phyloP scores from a whole-genome alignment of 92 coral and sea anemone species.

The Montipora capitata region DNA sequence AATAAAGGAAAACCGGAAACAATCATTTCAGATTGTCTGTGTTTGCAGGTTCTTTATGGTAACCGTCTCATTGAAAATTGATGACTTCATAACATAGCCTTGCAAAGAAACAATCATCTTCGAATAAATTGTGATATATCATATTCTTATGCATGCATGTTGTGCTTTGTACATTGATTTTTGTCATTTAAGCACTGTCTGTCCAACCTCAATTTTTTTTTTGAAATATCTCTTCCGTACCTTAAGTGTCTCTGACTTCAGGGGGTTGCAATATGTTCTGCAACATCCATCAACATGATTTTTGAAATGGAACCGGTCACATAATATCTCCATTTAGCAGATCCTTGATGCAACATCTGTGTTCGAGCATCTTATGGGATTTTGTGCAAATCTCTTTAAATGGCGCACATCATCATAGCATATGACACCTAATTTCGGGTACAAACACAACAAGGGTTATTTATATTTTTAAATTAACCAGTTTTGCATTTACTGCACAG shows the following conservation, averaged over 20 bases:
- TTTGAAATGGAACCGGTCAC: conserved; percentile 69
- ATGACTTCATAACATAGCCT: background rate
- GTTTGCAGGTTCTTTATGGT: background rate
- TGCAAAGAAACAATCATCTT: too few species aligned
- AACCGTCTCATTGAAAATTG: too few species aligned
- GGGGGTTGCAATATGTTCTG: conserved; percentile 22
- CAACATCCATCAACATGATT: conserved; percentile 61
- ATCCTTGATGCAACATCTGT: conserved; percentile 1
- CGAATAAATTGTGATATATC: too few species aligned
- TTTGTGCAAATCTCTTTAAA: conserved; percentile 14
- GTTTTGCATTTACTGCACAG: background rate
- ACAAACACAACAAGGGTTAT: too few species aligned
- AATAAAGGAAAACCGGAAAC: background rate
- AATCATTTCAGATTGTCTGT: background rate
- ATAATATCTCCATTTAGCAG: conserved; percentile 19
- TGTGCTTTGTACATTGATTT: background rate
- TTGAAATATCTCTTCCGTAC: background rate
- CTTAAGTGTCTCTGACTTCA: conserved; percentile 22
- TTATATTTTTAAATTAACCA: background rate
- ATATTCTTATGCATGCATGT: background rate
- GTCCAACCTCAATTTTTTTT: conserved; percentile 25
- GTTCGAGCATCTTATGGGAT: background rate
- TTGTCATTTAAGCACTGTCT: background rate
- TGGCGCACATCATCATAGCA: conserved; percentile 63
- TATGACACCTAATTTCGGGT: conserved; percentile 28